These are phyloP conservation scores for Characodon lateralis DNA, from an alignment of 2,797 vertebrate species.

Conservation along the genomic window DNA sequence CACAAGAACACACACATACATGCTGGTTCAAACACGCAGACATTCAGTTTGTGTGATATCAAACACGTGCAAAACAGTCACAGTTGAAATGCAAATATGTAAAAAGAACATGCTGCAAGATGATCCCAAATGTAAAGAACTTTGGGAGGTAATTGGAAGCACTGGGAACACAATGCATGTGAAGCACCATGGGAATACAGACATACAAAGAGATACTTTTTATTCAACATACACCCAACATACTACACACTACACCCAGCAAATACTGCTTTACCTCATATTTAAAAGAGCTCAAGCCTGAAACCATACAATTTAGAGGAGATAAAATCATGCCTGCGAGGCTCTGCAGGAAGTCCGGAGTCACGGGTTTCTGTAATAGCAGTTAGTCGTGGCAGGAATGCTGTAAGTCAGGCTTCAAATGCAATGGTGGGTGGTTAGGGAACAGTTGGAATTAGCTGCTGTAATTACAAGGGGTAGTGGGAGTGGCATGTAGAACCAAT, in stretches of 20 bases:
- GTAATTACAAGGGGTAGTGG: conserved; percentile 24
- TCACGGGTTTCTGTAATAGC: neutral
- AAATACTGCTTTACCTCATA: neutral
- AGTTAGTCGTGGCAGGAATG: conserved; percentile 27
- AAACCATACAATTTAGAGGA: conserved; percentile 3
- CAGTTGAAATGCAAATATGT: neutral
- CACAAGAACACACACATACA: conserved; percentile 1
- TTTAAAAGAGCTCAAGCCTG: neutral
- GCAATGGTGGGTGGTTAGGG: conserved; percentile 29
- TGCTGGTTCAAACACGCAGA: neutral
- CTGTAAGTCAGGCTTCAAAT: conserved; percentile 18
- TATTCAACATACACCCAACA: too few relatives aligned
- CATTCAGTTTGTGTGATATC: neutral
- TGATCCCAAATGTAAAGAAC: neutral
- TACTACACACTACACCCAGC: neutral
- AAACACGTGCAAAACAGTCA: neutral
- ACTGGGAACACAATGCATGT: neutral
- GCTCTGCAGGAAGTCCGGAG: conserved; percentile 21
- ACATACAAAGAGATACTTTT: neutral
- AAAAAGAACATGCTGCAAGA: neutral
- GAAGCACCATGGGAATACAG: neutral
- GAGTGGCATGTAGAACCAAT: neutral
- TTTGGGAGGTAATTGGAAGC: neutral
- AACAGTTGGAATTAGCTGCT: conserved; percentile 12
- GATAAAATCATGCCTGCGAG: conserved; percentile 19